Evolutionary conservation across 1,140 invertebrate species (phyloP).

Genomic region (Latrodectus geometricus): DNA sequence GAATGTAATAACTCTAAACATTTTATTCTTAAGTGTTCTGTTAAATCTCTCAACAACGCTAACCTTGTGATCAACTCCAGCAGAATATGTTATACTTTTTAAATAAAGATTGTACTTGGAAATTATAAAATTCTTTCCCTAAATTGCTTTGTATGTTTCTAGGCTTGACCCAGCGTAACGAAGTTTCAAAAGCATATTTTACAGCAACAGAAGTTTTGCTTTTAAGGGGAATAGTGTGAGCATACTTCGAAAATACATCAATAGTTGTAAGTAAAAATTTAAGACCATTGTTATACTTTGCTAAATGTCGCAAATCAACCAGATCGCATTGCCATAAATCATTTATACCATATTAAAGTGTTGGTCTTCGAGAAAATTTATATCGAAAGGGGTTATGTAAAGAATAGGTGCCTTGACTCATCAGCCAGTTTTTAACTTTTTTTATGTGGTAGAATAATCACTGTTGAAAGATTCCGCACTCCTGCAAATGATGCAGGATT

Average conservation of each 20-base stretch:
- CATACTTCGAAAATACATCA: slow-evolving; percentile 23
- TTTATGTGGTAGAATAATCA: neutral
- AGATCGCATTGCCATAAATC: slow-evolving; percentile 2
- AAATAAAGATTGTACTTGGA: neutral
- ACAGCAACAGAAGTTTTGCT: neutral
- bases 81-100: slow-evolving; percentile 2
- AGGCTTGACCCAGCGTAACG: neutral
- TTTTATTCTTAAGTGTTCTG: slow-evolving; percentile 15
- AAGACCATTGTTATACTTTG: neutral
- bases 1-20: slow-evolving; percentile 17
- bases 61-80: neutral
- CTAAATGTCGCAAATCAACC: neutral
- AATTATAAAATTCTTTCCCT: slow-evolving; percentile 23
- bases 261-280: slow-evolving; percentile 8
- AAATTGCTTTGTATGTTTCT: slow-evolving; percentile 10
- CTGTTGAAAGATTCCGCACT: neutral
- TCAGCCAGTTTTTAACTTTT: neutral
- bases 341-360: slow-evolving; percentile 1
- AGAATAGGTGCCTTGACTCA: neutral
- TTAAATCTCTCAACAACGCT: slow-evolving; percentile 10
- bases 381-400: neutral
- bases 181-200: neutral
- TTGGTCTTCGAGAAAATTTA: slow-evolving; percentile 1
- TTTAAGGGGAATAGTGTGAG: neutral
- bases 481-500: slow-evolving; percentile 18